A percentile compares a stretch with the other conserved stretches of the same genome.
phyloP scores from a whole-genome alignment of 1,140 invertebrate species.

The Daktulosphaira vitifoliae region DNA sequence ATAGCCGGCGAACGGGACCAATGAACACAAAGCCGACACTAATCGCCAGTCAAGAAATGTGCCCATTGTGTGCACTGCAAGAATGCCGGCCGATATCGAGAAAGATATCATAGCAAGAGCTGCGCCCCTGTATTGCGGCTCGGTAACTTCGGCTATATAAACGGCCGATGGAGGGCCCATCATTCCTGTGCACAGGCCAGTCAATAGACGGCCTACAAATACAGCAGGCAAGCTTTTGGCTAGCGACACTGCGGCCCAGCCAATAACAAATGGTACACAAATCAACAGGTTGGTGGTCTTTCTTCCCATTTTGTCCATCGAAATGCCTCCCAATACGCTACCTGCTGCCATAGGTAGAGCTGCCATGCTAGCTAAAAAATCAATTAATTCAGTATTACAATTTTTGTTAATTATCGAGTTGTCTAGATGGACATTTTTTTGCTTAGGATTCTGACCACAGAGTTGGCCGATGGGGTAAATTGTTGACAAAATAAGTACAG shows the following conservation, averaged over 20 bases:
- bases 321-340: constrained; percentile 50
- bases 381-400: no score
- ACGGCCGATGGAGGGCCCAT: constrained; percentile 47
- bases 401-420: no score
- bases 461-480: no score
- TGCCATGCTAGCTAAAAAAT: constrained; percentile 49
- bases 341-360: constrained; percentile 53
- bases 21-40: constrained; percentile 48
- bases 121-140: constrained; percentile 46
- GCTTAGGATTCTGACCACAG: no score
- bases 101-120: constrained; percentile 50
- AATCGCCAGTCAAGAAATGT: constrained; percentile 52
- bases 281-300: constrained; percentile 52
- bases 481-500: no score
- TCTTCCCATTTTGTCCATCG: constrained; percentile 60
- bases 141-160: constrained; percentile 43
- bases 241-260: constrained; percentile 56
- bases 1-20: constrained; percentile 47
- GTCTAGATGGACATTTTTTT: no score
- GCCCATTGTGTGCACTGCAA: constrained; percentile 51
- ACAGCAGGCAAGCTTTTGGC: constrained; percentile 47
- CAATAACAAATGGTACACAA: constrained; percentile 53
- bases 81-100: constrained; percentile 49
- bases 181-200: constrained; percentile 52
- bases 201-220: constrained; percentile 56